A percentile compares a stretch with the other conserved stretches of the same genome.
These are phyloP conservation scores for Enteromius treurensis DNA, from an alignment of 2,797 vertebrate species.

Conservation along the genomic window DNA sequence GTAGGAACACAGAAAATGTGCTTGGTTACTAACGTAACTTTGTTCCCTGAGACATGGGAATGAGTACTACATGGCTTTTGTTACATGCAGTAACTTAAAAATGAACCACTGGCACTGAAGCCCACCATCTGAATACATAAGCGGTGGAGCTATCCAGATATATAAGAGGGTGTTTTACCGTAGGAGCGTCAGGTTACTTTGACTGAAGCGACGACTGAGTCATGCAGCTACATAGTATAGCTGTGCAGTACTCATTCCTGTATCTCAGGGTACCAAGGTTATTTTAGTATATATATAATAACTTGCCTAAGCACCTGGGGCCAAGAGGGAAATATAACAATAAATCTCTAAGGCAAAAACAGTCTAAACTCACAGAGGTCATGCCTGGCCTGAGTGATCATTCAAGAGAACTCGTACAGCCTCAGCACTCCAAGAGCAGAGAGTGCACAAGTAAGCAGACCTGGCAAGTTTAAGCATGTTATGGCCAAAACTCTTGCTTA, in stretches of 20 bases:
- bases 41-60: too few relatives aligned
- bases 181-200: too few relatives aligned
- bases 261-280: not conserved
- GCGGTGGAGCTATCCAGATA: not conserved
- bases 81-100: not conserved
- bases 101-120: not conserved
- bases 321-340: not conserved
- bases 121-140: too few relatives aligned
- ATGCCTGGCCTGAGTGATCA: not conserved
- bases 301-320: not conserved
- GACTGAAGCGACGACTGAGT: too few relatives aligned
- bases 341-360: not conserved
- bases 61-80: not conserved
- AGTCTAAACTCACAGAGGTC: not conserved
- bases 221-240: not conserved
- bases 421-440: too few relatives aligned
- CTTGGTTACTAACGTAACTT: too few relatives aligned
- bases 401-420: too few relatives aligned
- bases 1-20: too few relatives aligned
- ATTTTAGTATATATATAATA: not conserved
- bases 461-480: not conserved
- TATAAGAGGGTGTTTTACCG: not conserved
- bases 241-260: too few relatives aligned
- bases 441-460: not conserved
- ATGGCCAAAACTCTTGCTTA: not conserved